phyloP scores from a whole-genome alignment of 2,888 invertebrate species.

The Endomychus coccineus region DNA sequence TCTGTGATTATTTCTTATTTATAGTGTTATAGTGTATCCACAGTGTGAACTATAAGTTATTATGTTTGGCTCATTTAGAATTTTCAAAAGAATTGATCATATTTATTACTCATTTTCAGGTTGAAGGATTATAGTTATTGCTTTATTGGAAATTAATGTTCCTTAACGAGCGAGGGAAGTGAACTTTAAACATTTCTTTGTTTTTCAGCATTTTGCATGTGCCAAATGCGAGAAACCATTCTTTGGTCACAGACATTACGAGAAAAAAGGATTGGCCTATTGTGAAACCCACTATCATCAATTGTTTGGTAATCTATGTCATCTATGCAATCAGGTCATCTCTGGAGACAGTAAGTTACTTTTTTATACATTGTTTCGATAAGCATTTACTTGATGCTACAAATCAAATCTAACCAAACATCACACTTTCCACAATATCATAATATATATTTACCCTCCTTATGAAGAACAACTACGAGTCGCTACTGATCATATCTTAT shows the following conservation, averaged over 20 bases:
- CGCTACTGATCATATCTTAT: too few relatives aligned
- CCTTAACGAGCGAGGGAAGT: background rate
- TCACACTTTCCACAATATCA: background rate
- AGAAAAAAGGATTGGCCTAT: constrained; percentile 96
- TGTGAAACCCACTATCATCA: constrained; percentile 99
- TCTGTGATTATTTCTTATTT: too few relatives aligned
- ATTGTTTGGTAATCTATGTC: constrained; percentile 97
- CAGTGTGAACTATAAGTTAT: too few relatives aligned
- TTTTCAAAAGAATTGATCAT: too few relatives aligned
- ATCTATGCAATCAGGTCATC: constrained; percentile 97
- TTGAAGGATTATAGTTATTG: too few relatives aligned
- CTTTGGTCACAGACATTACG: constrained; percentile 97
- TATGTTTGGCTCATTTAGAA: too few relatives aligned
- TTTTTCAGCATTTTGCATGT: constrained; percentile 98
- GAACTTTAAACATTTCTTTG: background rate
- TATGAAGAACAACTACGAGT: constrained; percentile 4
- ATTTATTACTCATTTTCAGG: too few relatives aligned
- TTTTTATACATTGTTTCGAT: background rate
- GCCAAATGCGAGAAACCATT: constrained; percentile 99
- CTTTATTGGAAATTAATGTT: too few relatives aligned
- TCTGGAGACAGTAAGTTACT: constrained; percentile 91
- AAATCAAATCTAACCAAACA: background rate
- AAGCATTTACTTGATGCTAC: background rate
- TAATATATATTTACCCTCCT: constrained; percentile 1
- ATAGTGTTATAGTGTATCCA: too few relatives aligned